phyloP scores from a whole-genome alignment of 2,113 vertebrate species.

The Dipodomys spectabilis region DNA sequence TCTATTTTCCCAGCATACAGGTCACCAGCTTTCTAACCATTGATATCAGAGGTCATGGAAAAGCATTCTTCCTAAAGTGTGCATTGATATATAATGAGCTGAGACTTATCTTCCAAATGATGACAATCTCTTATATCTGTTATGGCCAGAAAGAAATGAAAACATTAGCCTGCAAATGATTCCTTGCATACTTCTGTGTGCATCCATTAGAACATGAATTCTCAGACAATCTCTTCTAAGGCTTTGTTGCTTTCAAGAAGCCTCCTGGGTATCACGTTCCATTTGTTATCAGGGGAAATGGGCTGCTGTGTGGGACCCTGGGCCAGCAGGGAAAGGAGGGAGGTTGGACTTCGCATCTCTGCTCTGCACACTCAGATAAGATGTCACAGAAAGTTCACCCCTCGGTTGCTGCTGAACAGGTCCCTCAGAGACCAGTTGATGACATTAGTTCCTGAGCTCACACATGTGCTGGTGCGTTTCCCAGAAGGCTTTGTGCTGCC shows the following conservation, averaged over 20 bases:
- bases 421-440: background rate
- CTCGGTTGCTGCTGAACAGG: background rate
- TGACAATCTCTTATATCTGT: background rate
- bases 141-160: constrained; percentile 16
- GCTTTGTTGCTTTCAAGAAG: background rate
- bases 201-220: constrained; percentile 19
- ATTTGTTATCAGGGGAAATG: background rate
- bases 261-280: background rate
- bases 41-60: background rate
- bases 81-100: constrained; percentile 18
- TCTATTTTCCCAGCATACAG: background rate
- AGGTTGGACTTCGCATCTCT: background rate
- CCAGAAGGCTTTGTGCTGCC: background rate
- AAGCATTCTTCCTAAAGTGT: background rate
- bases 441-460: background rate
- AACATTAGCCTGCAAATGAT: constrained; percentile 41
- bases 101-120: background rate
- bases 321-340: background rate
- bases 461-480: background rate
- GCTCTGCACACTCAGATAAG: background rate
- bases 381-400: background rate
- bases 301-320: background rate
- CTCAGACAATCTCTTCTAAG: background rate
- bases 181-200: constrained; percentile 6
- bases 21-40: background rate